Conservation (phyloP, 1,140 invertebrate genomes). For the Cardiocondyla obscurior region DNA sequence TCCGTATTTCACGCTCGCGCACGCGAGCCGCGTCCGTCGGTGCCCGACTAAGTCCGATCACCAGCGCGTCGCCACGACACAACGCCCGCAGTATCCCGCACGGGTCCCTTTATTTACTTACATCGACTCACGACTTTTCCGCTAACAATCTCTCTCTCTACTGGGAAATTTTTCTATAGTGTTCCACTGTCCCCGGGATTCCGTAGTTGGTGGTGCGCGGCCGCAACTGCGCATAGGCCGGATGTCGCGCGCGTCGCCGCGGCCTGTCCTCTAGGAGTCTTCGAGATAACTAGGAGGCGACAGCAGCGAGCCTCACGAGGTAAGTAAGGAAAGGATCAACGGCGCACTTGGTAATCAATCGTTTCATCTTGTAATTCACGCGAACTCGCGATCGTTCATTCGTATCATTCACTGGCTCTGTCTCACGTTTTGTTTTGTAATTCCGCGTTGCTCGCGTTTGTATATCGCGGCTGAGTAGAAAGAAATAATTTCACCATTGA, state of each 20-base stretch:
- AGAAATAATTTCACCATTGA: background rate
- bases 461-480: background rate
- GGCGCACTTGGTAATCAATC: too few relatives aligned
- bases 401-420: too few relatives aligned
- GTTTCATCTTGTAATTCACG: background rate
- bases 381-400: background rate
- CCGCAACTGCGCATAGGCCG: conserved; percentile 62
- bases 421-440: background rate
- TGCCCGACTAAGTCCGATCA: too few relatives aligned
- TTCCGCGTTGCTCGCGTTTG: background rate
- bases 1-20: background rate
- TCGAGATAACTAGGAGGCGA: too few relatives aligned
- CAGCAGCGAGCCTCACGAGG: too few relatives aligned
- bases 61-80: background rate
- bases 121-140: conserved; percentile 71
- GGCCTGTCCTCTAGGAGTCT: background rate
- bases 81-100: background rate
- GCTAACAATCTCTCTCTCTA: conserved; percentile 76
- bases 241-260: conserved; percentile 52
- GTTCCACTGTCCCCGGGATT: conserved; percentile 48
- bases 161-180: conserved; percentile 76
- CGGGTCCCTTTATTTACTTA: conserved; percentile 71
- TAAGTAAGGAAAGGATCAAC: too few relatives aligned
- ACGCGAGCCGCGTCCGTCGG: too few relatives aligned
- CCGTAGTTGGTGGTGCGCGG: conserved; percentile 57